phyloP scores from a whole-genome alignment of 1,140 invertebrate species.

The Hylyphantes graminicola region DNA sequence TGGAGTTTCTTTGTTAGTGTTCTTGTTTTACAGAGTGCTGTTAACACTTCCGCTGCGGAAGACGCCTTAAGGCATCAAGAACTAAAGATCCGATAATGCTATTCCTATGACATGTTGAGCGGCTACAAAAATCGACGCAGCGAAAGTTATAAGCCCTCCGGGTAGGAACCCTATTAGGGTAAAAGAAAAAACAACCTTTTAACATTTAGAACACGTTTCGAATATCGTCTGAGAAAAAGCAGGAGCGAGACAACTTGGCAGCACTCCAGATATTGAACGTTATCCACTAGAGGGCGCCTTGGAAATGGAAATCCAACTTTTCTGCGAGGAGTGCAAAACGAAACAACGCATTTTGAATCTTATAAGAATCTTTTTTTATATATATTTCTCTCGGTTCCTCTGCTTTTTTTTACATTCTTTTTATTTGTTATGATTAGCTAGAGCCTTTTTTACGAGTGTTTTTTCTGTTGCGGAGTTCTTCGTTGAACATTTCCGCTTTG shows the following conservation, averaged over 20 bases:
- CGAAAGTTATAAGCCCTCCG: neutral
- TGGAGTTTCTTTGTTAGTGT: neutral
- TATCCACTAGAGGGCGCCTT: neutral
- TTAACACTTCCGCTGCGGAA: neutral
- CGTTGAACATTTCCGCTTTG: too few relatives aligned
- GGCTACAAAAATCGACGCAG: too few relatives aligned
- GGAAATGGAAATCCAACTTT: neutral
- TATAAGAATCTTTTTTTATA: neutral
- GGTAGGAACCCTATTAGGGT: neutral
- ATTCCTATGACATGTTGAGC: too few relatives aligned
- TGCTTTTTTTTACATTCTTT: neutral
- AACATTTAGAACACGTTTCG: neutral
- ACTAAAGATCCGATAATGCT: too few relatives aligned
- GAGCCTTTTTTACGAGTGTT: too few relatives aligned
- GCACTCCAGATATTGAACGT: constrained; percentile 24
- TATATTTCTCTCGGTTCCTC: constrained; percentile 4
- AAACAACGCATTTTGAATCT: neutral
- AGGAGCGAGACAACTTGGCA: constrained; percentile 27
- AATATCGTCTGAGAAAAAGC: neutral
- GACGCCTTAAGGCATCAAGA: too few relatives aligned
- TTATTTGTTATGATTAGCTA: too few relatives aligned
- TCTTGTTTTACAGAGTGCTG: constrained; percentile 14
- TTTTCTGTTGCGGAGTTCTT: too few relatives aligned
- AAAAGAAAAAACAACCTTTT: constrained; percentile 1
- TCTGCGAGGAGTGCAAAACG: neutral